A percentile compares a stretch with the other conserved stretches of the same genome.
Conservation (phyloP, 2,888 invertebrate species). For the Sesamia inferens region DNA sequence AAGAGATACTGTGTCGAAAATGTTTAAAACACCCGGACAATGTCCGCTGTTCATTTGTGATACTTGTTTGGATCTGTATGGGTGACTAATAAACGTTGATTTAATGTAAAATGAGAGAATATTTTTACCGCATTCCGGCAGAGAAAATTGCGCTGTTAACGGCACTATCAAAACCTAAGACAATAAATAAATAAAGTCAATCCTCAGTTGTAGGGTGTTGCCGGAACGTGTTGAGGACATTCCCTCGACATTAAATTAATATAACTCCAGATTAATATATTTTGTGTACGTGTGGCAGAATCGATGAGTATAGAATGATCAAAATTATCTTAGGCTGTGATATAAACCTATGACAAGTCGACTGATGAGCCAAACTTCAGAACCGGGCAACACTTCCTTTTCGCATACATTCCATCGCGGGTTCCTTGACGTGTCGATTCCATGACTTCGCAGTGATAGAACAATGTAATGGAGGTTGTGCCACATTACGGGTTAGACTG, state of each 20-base stretch:
- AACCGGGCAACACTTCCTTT: constrained; percentile 28
- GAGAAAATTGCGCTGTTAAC: constrained; percentile 1
- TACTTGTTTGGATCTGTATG: constrained; percentile 41
- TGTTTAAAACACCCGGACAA: background rate
- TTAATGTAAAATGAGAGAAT: constrained; percentile 18
- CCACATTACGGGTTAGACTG: constrained; percentile 18
- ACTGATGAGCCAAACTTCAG: constrained; percentile 11
- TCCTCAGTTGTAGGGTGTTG: background rate
- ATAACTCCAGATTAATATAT: constrained; percentile 62
- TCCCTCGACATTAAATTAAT: constrained; percentile 42
- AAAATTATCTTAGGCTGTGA: constrained; percentile 65
- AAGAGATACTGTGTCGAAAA: background rate
- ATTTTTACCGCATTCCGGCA: constrained; percentile 36
- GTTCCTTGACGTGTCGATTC: constrained; percentile 30
- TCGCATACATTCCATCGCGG: constrained; percentile 55
- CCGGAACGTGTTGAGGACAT: constrained; percentile 33
- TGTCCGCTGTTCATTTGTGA: constrained; percentile 32
- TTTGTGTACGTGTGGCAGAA: constrained; percentile 57
- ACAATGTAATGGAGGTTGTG: constrained; percentile 22
- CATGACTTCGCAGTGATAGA: constrained; percentile 42
- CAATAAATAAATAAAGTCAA: constrained; percentile 6
- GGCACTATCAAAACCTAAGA: constrained; percentile 8
- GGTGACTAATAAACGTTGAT: constrained; percentile 27
- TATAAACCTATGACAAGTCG: constrained; percentile 52
- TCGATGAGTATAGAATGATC: constrained; percentile 46